Conservation (phyloP, 1,140 invertebrate species). For the Rhopalosiphum maidis region DNA sequence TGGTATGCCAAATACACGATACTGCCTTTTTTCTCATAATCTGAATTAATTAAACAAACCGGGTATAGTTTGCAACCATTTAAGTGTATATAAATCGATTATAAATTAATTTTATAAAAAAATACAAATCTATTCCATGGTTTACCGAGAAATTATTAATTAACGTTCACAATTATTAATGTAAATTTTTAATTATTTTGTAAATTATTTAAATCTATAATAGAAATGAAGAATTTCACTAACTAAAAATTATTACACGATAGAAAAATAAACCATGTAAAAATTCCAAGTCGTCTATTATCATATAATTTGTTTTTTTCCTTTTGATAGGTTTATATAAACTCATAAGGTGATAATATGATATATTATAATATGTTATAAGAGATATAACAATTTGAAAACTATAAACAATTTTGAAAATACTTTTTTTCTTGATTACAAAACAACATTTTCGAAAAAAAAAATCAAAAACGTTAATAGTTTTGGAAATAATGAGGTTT, state of each 20-base stretch:
- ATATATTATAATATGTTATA: neutral
- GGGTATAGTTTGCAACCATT: neutral
- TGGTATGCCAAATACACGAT: neutral
- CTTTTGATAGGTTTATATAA: neutral
- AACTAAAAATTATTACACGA: neutral
- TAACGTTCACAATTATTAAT: neutral
- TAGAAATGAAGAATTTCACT: neutral
- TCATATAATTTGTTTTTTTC: too few relatives aligned
- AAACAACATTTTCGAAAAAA: too few relatives aligned
- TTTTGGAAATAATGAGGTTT: neutral
- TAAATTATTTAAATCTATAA: neutral
- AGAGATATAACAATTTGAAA: too few relatives aligned
- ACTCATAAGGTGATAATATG: neutral
- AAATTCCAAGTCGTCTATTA: neutral
- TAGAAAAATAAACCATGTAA: neutral
- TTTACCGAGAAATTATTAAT: neutral
- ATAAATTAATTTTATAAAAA: neutral
- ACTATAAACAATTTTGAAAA: too few relatives aligned
- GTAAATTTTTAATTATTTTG: neutral
- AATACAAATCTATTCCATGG: neutral
- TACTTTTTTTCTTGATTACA: too few relatives aligned
- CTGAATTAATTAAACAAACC: conserved; percentile 32
- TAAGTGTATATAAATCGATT: neutral
- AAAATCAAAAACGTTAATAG: neutral
- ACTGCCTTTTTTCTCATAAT: neutral